These are phyloP conservation scores for Oncorhynchus keta DNA, from an alignment of 2,113 vertebrate species.

Conservation along the genomic window DNA sequence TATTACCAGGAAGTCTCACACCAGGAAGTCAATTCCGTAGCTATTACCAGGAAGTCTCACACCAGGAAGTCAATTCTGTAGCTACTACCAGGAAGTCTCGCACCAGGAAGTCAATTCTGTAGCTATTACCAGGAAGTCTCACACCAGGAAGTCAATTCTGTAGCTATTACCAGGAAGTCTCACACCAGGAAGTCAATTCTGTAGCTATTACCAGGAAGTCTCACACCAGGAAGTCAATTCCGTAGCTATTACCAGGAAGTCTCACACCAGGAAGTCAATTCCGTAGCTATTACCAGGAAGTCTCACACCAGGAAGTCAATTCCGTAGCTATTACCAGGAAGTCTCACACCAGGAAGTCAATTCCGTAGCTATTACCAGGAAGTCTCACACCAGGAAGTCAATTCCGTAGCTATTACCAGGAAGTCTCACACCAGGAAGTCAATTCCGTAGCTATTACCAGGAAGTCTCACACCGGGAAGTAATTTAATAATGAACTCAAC, in stretches of 20 bases:
- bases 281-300: constrained; percentile 24
- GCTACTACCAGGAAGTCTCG: no score
- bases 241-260: no score
- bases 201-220: no score
- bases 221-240: no score
- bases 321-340: no score
- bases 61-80: no score
- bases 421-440: constrained; percentile 58
- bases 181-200: constrained; percentile 50
- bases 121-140: constrained; percentile 33
- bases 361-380: no score
- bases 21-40: constrained; percentile 46
- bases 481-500: constrained; percentile 73
- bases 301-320: constrained; percentile 37
- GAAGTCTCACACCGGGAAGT: constrained; percentile 62
- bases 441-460: constrained; percentile 68
- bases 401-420: neutral
- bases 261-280: no score
- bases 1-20: constrained; percentile 66
- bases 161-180: constrained; percentile 66
- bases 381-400: no score
- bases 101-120: no score
- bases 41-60: no score
- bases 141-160: constrained; percentile 62
- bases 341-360: no score